Conservation (phyloP, 2,797 vertebrate genomes). For the Arnoldichthys spilopterus region DNA sequence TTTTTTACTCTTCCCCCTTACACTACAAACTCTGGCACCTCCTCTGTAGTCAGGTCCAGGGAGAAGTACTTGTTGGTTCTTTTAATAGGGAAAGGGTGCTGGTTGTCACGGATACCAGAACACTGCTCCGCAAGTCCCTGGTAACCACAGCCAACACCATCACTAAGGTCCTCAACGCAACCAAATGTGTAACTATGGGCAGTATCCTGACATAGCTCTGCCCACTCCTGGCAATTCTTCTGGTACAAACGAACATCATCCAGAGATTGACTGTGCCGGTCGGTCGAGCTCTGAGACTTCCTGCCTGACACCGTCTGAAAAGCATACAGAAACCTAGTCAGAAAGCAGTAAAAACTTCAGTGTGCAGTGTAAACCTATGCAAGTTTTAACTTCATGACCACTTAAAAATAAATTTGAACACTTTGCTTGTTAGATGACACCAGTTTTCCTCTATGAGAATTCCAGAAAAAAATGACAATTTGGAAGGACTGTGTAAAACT, state of each 20-base stretch:
- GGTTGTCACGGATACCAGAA: constrained; percentile 80
- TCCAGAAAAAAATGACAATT: too few relatives aligned
- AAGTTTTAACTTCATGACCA: too few relatives aligned
- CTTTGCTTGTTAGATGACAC: too few relatives aligned
- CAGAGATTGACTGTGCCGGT: constrained; percentile 96
- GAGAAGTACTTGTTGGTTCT: constrained; percentile 99
- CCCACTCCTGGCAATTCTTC: constrained; percentile 91
- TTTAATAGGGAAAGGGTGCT: constrained; percentile 88
- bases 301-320: constrained; percentile 83
- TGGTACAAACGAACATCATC: constrained; percentile 96
- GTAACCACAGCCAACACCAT: constrained; percentile 79
- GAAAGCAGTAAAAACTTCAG: too few relatives aligned
- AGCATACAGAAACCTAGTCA: constrained; percentile 14
- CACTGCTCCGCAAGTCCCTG: constrained; percentile 91
- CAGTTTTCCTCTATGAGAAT: too few relatives aligned
- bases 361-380: too few relatives aligned
- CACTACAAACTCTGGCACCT: constrained; percentile 96
- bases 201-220: constrained; percentile 93
- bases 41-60: constrained; percentile 91
- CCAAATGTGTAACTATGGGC: constrained; percentile 98
- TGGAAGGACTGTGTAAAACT: too few relatives aligned
- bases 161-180: constrained; percentile 87
- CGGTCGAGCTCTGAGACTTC: constrained; percentile 91
- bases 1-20: constrained; percentile 65
- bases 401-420: too few relatives aligned